Evolutionary conservation across 64 coral and sea anemone genomes (phyloP), one percentile per base, ranked within the genome.

Genomic region (Catalaphyllia jardinei): DNA sequence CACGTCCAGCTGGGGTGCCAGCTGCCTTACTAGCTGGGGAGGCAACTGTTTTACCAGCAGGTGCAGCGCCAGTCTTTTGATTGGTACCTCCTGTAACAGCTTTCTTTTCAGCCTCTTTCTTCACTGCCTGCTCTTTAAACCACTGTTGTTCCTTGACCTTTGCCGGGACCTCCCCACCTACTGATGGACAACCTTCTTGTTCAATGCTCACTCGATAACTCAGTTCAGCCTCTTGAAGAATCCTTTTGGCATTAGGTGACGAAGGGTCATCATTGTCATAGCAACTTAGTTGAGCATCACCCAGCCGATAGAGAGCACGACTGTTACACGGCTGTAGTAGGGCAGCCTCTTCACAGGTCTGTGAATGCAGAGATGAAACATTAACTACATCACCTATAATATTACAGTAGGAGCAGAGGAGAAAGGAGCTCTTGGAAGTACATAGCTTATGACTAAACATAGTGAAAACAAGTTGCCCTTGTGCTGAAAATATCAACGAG

Each of bases 281-380:
- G 78, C 65, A 90, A 77, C 90, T 63, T 72, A 99, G 69, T 30
- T 99, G 97, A 7, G 97, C 97, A 86, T 95, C 91, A 67, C 93
- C 97, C 19, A 99, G 75, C 19, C 92, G 76, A 88, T 93, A 95
- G 11, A 95, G 86, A 72, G 97, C 94, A 88, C 86, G 74, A 65
- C 94, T 99, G 78, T 91, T 99, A 54, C 82, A 88, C 24, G 97
- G 94, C 29, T 95, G 93, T 22, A 99, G 94, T 52, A 99, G 11
- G 29, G 95, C 91, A 31, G 90, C 93, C 63, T 95, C 91, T 83
- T 99, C 93, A 31, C 97, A 99, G n/a, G 94, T 99, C 97, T 99
- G 63, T 19, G 9, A 81, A 73, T 9, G 11, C 12, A 57, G 12
- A 71, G 1, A 18, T 69, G 16, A 2, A 79, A 67, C 7, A 79